Conservation (phyloP, 2,113 vertebrate genomes). For the Oceanodroma tethys region DNA sequence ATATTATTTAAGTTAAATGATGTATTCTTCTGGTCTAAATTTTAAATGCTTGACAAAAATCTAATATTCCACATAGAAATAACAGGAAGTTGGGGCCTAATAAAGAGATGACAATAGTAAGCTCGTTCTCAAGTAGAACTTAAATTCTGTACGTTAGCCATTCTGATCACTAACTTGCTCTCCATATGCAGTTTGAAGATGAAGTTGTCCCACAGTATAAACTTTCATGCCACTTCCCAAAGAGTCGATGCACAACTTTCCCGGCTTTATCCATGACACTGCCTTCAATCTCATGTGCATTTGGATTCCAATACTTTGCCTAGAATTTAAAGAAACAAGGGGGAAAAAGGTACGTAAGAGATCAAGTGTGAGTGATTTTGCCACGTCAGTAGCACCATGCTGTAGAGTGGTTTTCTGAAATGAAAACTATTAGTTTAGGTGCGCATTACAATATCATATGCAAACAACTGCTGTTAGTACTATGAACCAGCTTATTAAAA, state of each 20-base stretch:
- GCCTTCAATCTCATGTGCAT: slow-evolving; percentile 91
- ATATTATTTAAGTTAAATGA: background rate
- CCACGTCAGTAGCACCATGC: background rate
- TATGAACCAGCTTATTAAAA: background rate
- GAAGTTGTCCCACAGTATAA: slow-evolving; percentile 87
- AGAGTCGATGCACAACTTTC: slow-evolving; percentile 85
- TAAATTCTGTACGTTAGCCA: background rate
- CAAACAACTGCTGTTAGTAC: background rate
- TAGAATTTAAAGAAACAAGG: slow-evolving; percentile 51
- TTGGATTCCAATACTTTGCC: slow-evolving; percentile 95
- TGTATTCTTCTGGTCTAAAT: background rate
- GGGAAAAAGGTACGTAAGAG: background rate
- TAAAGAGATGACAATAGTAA: background rate
- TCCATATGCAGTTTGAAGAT: slow-evolving; percentile 90
- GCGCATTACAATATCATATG: background rate
- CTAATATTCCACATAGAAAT: background rate
- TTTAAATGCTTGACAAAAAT: background rate
- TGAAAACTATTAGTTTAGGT: background rate
- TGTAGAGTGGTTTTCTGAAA: background rate
- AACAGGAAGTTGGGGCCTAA: background rate
- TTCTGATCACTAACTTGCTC: slow-evolving; percentile 82
- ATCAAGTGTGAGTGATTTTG: background rate
- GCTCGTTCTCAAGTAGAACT: background rate
- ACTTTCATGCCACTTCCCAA: slow-evolving; percentile 95
- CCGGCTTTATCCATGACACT: slow-evolving; percentile 83